These are phyloP conservation scores for Anguilla anguilla DNA, from an alignment of 2,797 vertebrate genomes.

Conservation along the genomic window DNA sequence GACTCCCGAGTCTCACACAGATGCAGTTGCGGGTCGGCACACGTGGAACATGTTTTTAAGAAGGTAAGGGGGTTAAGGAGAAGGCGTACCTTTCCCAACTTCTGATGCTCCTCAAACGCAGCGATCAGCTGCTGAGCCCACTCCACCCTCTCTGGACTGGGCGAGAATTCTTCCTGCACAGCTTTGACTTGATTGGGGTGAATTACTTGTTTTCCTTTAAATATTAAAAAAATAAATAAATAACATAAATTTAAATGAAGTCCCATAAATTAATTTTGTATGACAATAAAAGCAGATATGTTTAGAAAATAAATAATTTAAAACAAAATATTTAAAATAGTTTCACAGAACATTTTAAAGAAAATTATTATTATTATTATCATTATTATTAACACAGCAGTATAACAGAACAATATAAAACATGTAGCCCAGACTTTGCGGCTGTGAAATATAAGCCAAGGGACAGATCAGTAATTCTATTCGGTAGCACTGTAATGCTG, in stretches of 20 bases:
- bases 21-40: background rate
- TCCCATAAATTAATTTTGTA: background rate
- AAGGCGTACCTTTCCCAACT: slow-evolving; percentile 88
- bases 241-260: slow-evolving; percentile 4
- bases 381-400: background rate
- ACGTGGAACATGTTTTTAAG: background rate
- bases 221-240: slow-evolving; percentile 40
- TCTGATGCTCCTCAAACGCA: slow-evolving; percentile 90
- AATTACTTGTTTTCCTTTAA: slow-evolving; percentile 96
- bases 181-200: slow-evolving; percentile 91
- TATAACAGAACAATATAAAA: background rate
- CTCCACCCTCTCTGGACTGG: slow-evolving; percentile 84
- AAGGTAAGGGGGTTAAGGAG: background rate
- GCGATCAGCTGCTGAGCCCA: slow-evolving; percentile 91
- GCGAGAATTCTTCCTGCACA: slow-evolving; percentile 95
- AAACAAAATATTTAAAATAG: background rate
- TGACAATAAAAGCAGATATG: background rate
- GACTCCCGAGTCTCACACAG: background rate
- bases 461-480: background rate
- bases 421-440: background rate
- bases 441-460: background rate
- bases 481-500: background rate
- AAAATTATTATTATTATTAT: background rate
- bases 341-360: background rate
- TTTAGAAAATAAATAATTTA: background rate